These are phyloP conservation scores for Malurus alboscapulatus DNA, from an alignment of 2,113 vertebrate species.

Conservation along the genomic window DNA sequence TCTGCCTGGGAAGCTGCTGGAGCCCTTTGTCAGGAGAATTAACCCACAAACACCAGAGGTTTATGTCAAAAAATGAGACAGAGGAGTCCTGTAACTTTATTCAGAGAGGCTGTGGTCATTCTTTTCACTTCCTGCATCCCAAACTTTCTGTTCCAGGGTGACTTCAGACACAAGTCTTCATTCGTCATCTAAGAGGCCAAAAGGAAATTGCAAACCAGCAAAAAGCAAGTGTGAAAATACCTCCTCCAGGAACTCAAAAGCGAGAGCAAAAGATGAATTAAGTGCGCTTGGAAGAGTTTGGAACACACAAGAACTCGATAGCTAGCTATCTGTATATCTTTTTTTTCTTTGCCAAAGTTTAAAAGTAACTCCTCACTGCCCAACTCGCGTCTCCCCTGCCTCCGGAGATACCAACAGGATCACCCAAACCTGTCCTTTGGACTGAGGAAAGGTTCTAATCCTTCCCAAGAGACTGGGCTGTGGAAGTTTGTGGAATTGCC, in stretches of 20 bases:
- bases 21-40: background rate
- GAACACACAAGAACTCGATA: conserved; percentile 52
- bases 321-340: conserved; percentile 46
- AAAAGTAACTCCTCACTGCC: conserved; percentile 66
- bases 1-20: background rate
- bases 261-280: conserved; percentile 38
- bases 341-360: conserved; percentile 78
- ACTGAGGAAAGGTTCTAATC: background rate
- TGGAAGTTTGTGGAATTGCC: conserved; percentile 33
- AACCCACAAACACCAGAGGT: too few species aligned
- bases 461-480: conserved; percentile 36
- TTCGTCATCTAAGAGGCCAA: conserved; percentile 86
- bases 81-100: too few species aligned
- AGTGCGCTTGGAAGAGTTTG: conserved; percentile 57
- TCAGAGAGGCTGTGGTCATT: too few species aligned
- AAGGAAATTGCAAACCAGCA: background rate
- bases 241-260: conserved; percentile 65
- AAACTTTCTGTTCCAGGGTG: conserved; percentile 78
- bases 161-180: conserved; percentile 97
- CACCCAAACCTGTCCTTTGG: background rate
- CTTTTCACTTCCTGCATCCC: background rate
- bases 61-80: too few species aligned
- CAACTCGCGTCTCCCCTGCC: background rate
- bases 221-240: conserved; percentile 62
- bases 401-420: background rate